These are phyloP conservation scores for Pogonus chalceus DNA, from an alignment of 1,140 invertebrate species.

Conservation along the genomic window DNA sequence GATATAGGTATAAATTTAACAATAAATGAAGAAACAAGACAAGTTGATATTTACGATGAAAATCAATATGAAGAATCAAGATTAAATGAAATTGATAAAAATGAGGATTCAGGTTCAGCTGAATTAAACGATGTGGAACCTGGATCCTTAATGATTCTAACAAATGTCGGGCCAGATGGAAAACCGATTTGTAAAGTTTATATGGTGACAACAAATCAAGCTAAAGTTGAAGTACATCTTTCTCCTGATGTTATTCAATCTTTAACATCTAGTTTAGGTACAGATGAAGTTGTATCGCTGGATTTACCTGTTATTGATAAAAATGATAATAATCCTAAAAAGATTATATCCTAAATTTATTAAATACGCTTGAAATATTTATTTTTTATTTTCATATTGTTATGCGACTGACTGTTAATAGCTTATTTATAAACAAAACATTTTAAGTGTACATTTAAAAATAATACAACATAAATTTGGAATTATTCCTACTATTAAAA, in stretches of 20 bases:
- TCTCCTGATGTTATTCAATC: conserved; percentile 34
- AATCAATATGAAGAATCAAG: no score
- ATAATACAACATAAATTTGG: no score
- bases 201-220: conserved; percentile 34
- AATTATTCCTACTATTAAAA: no score
- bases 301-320: not conserved
- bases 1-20: no score
- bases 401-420: not conserved
- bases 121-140: conserved; percentile 20
- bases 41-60: no score
- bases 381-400: conserved; percentile 7
- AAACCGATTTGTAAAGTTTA: conserved; percentile 35
- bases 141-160: conserved; percentile 35
- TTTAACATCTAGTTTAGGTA: not conserved
- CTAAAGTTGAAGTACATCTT: conserved; percentile 32
- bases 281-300: not conserved
- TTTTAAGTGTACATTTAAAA: conserved; percentile 13
- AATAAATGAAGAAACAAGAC: no score
- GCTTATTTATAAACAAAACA: conserved; percentile 7
- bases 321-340: conserved; percentile 12
- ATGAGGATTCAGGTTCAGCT: no score
- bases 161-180: conserved; percentile 27
- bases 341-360: conserved; percentile 12
- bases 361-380: conserved; percentile 12
- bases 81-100: no score